phyloP scores from a whole-genome alignment of 2,888 invertebrate genomes.

The Dynastes tityus region DNA sequence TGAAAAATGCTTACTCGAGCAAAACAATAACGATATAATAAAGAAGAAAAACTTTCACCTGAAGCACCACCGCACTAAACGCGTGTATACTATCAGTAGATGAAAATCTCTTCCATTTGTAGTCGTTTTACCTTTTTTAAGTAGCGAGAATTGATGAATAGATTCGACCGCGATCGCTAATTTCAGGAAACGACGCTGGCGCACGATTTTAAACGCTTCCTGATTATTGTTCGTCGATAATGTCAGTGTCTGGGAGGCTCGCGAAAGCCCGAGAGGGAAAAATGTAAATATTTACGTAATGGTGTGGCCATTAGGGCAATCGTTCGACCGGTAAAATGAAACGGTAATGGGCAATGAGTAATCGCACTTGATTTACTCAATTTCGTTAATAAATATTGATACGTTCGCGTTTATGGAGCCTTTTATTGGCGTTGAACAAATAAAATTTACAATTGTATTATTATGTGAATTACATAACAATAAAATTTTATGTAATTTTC shows the following conservation, averaged over 20 bases:
- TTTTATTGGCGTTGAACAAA: no score
- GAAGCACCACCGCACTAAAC: not conserved
- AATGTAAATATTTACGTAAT: slow-evolving; percentile 4
- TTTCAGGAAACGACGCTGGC: not conserved
- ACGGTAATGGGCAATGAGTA: slow-evolving; percentile 5
- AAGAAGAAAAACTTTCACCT: slow-evolving; percentile 1
- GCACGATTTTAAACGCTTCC: not conserved
- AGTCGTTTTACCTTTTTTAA: not conserved
- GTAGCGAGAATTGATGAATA: not conserved
- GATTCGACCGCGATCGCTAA: not conserved
- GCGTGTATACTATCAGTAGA: not conserved
- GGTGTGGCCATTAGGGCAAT: not conserved
- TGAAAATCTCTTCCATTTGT: not conserved
- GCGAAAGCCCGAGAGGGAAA: not conserved
- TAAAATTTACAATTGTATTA: no score
- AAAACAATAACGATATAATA: not conserved
- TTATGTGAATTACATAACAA: no score
- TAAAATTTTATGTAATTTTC: no score
- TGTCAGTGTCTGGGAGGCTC: not conserved
- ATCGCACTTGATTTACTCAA: not conserved
- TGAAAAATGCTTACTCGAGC: not conserved
- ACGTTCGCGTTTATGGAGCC: no score
- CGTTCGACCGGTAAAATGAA: not conserved
- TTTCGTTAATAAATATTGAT: no score
- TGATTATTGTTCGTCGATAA: slow-evolving; percentile 12